Evolutionary conservation across 1,140 invertebrate genomes (phyloP), one percentile per base, ranked within the genome.

Genomic region (Pemphigus obesinymphae): DNA sequence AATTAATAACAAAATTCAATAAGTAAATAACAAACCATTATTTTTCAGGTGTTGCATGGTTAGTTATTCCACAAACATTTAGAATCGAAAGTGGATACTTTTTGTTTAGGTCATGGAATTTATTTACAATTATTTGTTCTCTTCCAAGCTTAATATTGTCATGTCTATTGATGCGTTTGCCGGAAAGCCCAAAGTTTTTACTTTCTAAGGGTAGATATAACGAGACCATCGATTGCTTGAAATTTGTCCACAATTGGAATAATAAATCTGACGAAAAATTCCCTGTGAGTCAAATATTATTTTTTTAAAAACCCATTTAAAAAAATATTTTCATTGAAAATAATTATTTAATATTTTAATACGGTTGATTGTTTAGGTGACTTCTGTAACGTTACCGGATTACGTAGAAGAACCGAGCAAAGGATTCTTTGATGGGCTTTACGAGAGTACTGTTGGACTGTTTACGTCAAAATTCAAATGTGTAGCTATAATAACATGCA

Each of bases 131-230:
- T 83, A 90, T 96, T 58, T 97, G 95, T 89, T 92, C 94, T 84
- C 85, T 95, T 82, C 96, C 96, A 34, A 95, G 94, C 58, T 93
- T 97, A 85, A 87, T 95, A 55, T 94, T 96, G 61, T 94, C 93
- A 53, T 90, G 91, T 75, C 87, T 95, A 63, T 90, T 97, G 40
- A 89, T 95, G 85, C 90, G 95, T 83, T 90, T 97, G 84, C 95
- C 96, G 20, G 96, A 97, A 88, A 96, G 95, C 84, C 95, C 96
- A 1, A 96, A 96, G 86, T 97, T 95, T 87, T 88, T 96, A 63
- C 88, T 97, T 58, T 90, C 91, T 5, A 90, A 90, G 83, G 93
- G 94, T 85, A 90, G 91, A 85, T 90, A 93, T 82, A 91, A 95
- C 40, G 92, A 94, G 82, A 93, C 94, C 0, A 87, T 96, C 29